Conservation (phyloP, 2,113 vertebrate genomes). For the Nannospalax galili region DNA sequence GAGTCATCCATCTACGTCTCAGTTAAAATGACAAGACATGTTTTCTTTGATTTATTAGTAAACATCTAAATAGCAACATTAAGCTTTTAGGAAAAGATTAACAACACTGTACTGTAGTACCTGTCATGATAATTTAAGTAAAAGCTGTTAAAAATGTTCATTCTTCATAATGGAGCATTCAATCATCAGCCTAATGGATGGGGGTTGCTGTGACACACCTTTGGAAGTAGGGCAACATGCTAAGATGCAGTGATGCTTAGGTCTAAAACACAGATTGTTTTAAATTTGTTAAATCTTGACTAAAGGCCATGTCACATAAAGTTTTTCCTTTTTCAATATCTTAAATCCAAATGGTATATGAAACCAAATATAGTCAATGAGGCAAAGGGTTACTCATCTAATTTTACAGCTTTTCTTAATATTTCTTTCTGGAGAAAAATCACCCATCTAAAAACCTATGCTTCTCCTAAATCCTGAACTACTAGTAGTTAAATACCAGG, state of each 20-base stretch:
- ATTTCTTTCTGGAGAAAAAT: slow-evolving; percentile 1
- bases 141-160: slow-evolving; percentile 83
- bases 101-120: slow-evolving; percentile 75
- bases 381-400: background rate
- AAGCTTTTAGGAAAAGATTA: slow-evolving; percentile 90
- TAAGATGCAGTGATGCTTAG: background rate
- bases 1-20: slow-evolving; percentile 82
- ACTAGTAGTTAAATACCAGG: background rate
- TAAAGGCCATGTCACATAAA: background rate
- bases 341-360: background rate
- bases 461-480: background rate
- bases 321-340: background rate
- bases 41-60: slow-evolving; percentile 89
- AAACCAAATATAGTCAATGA: slow-evolving; percentile 45
- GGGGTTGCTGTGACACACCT: slow-evolving; percentile 60
- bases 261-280: background rate
- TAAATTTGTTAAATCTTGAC: background rate
- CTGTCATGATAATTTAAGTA: slow-evolving; percentile 87
- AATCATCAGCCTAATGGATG: slow-evolving; percentile 83
- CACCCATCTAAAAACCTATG: background rate
- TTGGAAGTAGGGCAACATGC: slow-evolving; percentile 63
- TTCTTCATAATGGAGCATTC: slow-evolving; percentile 82
- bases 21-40: slow-evolving; percentile 82
- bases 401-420: background rate
- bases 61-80: slow-evolving; percentile 87